Evolutionary conservation across 2,113 vertebrate species (phyloP).

Genomic region (Onychostruthus taczanowskii): DNA sequence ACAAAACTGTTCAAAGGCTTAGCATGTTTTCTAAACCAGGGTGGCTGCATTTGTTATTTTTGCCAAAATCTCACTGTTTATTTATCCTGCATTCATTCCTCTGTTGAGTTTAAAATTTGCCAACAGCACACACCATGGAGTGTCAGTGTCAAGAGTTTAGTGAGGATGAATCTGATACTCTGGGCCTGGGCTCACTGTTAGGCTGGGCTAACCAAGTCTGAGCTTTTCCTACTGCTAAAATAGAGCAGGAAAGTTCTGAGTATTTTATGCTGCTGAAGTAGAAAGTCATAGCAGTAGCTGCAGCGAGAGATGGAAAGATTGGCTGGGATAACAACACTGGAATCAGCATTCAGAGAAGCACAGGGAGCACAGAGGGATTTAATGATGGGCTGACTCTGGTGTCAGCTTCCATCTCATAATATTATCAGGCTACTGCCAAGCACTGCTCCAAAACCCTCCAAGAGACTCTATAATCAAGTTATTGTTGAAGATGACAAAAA

Average conservation of each 20-base stretch:
- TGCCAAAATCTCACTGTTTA: conserved; percentile 36
- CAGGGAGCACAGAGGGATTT: neutral
- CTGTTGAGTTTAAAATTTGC: conserved; percentile 17
- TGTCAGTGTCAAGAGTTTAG: conserved; percentile 15
- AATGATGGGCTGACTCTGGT: neutral
- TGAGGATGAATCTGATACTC: neutral
- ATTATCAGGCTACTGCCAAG: neutral
- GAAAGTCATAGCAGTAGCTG: neutral
- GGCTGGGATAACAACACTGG: neutral
- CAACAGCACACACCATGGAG: neutral
- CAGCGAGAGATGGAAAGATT: neutral
- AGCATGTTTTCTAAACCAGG: conserved; percentile 52
- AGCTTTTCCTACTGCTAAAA: neutral
- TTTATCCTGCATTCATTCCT: conserved; percentile 53
- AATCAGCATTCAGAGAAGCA: neutral
- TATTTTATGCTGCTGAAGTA: neutral
- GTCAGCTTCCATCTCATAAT: neutral
- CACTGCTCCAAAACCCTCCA: neutral
- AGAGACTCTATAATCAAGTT: neutral
- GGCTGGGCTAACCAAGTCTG: neutral
- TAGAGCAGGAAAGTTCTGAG: neutral
- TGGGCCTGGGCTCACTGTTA: neutral
- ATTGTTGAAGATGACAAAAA: neutral
- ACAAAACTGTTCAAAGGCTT: conserved; percentile 54
- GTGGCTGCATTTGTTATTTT: conserved; percentile 42